Evolutionary conservation across 1,140 invertebrate species (phyloP).

Genomic region (Brachionus asplanchnoidis): DNA sequence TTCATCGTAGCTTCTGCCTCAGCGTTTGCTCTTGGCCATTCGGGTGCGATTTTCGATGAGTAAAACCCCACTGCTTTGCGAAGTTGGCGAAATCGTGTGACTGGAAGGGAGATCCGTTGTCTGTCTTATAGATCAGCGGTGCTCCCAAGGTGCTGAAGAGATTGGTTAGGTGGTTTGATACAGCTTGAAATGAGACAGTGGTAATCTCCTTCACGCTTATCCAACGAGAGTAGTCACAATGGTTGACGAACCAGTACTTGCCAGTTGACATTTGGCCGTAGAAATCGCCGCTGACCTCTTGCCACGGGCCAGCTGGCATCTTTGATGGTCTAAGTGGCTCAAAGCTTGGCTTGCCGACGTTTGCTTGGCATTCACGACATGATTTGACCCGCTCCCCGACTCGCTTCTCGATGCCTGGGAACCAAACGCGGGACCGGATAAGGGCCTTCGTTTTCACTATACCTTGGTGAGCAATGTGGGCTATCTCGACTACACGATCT

Average conservation of each 20-base stretch:
- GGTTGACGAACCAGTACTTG: not conserved
- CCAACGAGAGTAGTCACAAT: not conserved
- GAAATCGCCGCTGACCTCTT: not conserved
- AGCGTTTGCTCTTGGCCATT: slow-evolving; percentile 42
- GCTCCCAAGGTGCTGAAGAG: slow-evolving; percentile 44
- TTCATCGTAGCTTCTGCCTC: slow-evolving; percentile 43
- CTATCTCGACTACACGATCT: not conserved
- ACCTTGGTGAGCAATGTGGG: not conserved
- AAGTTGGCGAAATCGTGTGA: slow-evolving; percentile 39
- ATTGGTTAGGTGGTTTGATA: not conserved
- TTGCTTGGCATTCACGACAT: not conserved
- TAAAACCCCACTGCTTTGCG: slow-evolving; percentile 40
- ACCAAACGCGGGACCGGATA: not conserved
- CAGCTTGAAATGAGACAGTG: not conserved
- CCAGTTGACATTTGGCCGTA: not conserved
- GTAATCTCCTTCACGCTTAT: not conserved
- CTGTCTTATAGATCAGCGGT: slow-evolving; percentile 42
- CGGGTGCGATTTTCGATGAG: slow-evolving; percentile 43
- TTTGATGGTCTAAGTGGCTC: not conserved
- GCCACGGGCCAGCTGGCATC: not conserved
- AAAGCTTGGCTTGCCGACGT: not conserved
- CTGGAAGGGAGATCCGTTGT: slow-evolving; percentile 43
- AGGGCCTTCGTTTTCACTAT: not conserved
- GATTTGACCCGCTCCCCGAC: not conserved
- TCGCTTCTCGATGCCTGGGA: not conserved